These are phyloP conservation scores for Amphiprion clarkii DNA, from an alignment of 2,797 vertebrate species.

Conservation along the genomic window DNA sequence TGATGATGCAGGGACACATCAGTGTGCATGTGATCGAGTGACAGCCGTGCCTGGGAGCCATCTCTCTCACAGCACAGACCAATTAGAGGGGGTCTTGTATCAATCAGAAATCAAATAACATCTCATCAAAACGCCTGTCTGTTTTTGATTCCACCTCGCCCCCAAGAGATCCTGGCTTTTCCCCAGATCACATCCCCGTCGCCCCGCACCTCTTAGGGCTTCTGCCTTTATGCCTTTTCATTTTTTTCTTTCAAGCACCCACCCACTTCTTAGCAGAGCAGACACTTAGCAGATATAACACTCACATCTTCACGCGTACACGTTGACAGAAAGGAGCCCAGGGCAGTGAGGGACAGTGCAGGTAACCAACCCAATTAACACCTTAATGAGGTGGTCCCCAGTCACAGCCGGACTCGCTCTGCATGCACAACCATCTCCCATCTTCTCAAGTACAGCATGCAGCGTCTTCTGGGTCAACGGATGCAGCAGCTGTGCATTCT, in stretches of 20 bases:
- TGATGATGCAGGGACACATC: constrained; percentile 69
- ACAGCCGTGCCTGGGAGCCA: constrained; percentile 77
- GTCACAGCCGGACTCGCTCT: constrained; percentile 49
- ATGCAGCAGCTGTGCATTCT: constrained; percentile 17
- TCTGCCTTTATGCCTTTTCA: constrained; percentile 15
- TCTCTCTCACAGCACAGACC: constrained; percentile 68
- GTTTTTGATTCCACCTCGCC: constrained; percentile 63
- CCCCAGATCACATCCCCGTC: constrained; percentile 60
- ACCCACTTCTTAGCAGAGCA: constrained; percentile 16
- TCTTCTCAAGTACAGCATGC: constrained; percentile 23
- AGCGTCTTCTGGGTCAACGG: constrained; percentile 1
- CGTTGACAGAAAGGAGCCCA: constrained; percentile 11
- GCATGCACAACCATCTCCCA: constrained; percentile 45
- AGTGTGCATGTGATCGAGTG: constrained; percentile 70
- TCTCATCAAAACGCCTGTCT: constrained; percentile 76
- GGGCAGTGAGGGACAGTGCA: constrained; percentile 59
- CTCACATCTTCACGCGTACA: constrained; percentile 18
- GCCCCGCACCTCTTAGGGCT: constrained; percentile 22
- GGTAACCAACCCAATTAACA: constrained; percentile 81
- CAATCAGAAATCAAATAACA: constrained; percentile 83
- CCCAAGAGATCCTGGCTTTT: constrained; percentile 43
- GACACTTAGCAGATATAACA: constrained; percentile 7
- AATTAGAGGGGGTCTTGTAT: constrained; percentile 80
- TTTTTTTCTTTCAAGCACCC: constrained; percentile 13
- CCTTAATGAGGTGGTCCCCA: constrained; percentile 78